Conservation (phyloP, 92 coral and sea anemone species). For the Nematostella vectensis region DNA sequence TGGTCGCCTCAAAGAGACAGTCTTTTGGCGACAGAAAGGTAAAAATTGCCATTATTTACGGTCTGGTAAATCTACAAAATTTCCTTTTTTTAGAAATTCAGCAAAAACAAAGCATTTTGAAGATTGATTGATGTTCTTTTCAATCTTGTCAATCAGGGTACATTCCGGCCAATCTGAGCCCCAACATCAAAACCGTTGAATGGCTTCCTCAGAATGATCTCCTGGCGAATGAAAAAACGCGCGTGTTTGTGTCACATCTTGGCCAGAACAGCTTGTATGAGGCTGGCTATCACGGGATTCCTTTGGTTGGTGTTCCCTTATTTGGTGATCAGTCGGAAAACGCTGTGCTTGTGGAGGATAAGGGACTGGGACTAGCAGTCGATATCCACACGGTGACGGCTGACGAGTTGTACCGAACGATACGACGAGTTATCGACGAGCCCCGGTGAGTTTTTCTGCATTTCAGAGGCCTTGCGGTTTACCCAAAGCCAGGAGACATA, state of each 20-base stretch:
- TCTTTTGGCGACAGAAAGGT: constrained; percentile 59
- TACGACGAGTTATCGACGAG: constrained; percentile 27
- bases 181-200: constrained; percentile 34
- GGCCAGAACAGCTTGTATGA: constrained; percentile 50
- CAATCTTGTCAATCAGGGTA: constrained; percentile 12
- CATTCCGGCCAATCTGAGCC: constrained; percentile 28
- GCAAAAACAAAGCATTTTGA: no score
- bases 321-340: constrained; percentile 41
- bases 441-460: constrained; percentile 21
- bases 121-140: no score
- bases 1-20: constrained; percentile 53
- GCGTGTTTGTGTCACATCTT: constrained; percentile 30
- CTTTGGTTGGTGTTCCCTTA: constrained; percentile 36
- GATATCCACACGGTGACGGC: constrained; percentile 25
- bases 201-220: constrained; percentile 53
- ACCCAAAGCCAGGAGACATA: constrained; percentile 15
- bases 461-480: no score
- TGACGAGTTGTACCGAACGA: constrained; percentile 22
- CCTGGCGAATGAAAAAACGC: constrained; percentile 27
- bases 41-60: background rate
- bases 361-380: constrained; percentile 20
- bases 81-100: no score
- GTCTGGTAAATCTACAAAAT: no score
- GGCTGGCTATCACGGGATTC: constrained; percentile 40
- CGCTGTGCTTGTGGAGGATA: constrained; percentile 13